Conservation (phyloP, 2,797 vertebrate species). For the Pangasius larnaudii region DNA sequence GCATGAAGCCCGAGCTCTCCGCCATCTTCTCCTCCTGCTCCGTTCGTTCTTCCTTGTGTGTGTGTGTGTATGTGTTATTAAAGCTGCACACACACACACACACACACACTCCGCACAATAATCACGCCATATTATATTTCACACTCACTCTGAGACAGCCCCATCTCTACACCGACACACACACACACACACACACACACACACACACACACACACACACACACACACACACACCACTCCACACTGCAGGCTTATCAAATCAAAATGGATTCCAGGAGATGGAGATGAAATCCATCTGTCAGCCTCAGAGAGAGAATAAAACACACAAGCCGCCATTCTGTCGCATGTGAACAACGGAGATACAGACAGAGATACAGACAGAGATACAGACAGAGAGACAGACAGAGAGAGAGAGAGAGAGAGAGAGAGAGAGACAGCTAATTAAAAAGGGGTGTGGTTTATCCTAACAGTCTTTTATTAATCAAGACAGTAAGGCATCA, state of each 20-base stretch:
- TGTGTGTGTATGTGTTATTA: conserved; percentile 19
- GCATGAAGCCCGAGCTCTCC: conserved; percentile 51
- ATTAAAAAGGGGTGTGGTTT: conserved; percentile 37
- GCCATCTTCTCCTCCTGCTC: conserved; percentile 54
- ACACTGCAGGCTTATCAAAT: conserved; percentile 36
- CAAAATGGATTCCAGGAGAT: conserved; percentile 54
- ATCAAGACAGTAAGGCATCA: conserved; percentile 62
- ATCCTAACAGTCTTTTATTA: conserved; percentile 59
- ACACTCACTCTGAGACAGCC: conserved; percentile 33
- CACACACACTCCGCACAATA: conserved; percentile 9
- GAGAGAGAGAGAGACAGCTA: conserved; percentile 18
- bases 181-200: conserved; percentile 6
- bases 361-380: conserved; percentile 19
- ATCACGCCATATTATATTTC: conserved; percentile 42
- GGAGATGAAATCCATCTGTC: conserved; percentile 50
- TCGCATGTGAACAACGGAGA: conserved; percentile 12
- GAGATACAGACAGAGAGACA: conserved; percentile 28
- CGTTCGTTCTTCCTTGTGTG: neutral
- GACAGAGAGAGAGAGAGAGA: conserved; percentile 19
- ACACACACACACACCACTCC: conserved; percentile 9
- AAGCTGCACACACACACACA: conserved; percentile 17
- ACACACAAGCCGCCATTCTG: conserved; percentile 6
- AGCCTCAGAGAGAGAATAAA: conserved; percentile 15
- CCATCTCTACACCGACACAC: neutral
- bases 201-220: conserved; percentile 25